phyloP scores from a whole-genome alignment of 2,888 invertebrate species.

The Scaptomyza caliginosa region DNA sequence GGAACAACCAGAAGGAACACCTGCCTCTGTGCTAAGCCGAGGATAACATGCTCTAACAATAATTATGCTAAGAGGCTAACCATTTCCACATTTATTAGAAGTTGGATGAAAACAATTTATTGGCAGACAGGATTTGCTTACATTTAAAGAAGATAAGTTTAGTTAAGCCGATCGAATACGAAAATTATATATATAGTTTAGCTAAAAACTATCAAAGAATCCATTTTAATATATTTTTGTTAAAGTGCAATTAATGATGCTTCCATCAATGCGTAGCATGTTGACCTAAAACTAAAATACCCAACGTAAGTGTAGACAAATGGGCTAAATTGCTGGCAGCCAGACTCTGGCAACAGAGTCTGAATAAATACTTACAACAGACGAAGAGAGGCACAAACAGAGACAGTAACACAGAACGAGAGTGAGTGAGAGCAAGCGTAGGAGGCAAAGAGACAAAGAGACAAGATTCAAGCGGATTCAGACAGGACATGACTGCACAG shows the following conservation, averaged over 20 bases:
- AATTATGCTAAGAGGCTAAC: neutral
- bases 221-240: too few species aligned
- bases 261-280: neutral
- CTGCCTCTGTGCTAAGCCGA: neutral
- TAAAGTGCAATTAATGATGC: neutral
- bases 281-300: constrained; percentile 2
- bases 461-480: constrained; percentile 25
- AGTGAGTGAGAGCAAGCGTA: neutral
- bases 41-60: neutral
- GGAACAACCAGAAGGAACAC: neutral
- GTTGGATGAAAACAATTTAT: neutral
- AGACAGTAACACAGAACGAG: neutral
- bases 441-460: neutral
- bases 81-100: neutral
- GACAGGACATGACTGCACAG: constrained; percentile 65
- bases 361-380: constrained; percentile 44
- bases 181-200: too few species aligned
- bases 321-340: constrained; percentile 21
- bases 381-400: neutral
- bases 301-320: constrained; percentile 7
- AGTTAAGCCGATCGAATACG: too few species aligned
- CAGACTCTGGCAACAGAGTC: constrained; percentile 36
- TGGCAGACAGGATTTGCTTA: neutral
- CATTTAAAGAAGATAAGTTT: neutral
- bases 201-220: too few species aligned